Conservation (phyloP, 2,888 invertebrate species). For the Chironomus riparius region DNA sequence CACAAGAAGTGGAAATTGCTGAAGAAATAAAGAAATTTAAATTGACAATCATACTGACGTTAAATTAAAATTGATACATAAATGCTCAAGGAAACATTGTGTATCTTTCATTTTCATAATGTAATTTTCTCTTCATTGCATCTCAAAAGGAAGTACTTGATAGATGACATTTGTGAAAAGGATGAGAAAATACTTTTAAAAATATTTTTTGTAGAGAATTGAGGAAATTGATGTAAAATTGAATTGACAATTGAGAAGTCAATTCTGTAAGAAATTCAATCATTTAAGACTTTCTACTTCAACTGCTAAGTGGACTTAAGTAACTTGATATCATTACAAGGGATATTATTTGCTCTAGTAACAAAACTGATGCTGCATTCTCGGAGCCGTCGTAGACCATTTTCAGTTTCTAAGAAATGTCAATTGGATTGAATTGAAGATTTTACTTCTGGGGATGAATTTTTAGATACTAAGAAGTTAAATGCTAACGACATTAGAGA, state of each 20-base stretch:
- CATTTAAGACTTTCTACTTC: not conserved
- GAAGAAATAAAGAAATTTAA: slow-evolving; percentile 4
- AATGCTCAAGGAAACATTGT: not conserved
- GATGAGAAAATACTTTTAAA: not conserved
- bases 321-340: no score
- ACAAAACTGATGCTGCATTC: no score
- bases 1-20: not conserved
- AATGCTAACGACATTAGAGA: no score
- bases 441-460: no score
- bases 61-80: slow-evolving; percentile 7
- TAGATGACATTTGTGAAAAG: not conserved
- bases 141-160: not conserved
- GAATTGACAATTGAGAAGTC: not conserved
- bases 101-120: not conserved
- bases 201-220: no score
- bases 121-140: not conserved
- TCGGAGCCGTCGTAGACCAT: no score
- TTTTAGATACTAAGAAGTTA: no score
- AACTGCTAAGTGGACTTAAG: no score
- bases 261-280: not conserved
- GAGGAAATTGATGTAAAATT: not conserved
- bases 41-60: slow-evolving; percentile 5
- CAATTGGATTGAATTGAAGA: no score
- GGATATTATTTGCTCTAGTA: no score
- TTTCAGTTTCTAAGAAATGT: no score